Conservation (phyloP, 2,888 invertebrate species). For the Apamea epomidion region DNA sequence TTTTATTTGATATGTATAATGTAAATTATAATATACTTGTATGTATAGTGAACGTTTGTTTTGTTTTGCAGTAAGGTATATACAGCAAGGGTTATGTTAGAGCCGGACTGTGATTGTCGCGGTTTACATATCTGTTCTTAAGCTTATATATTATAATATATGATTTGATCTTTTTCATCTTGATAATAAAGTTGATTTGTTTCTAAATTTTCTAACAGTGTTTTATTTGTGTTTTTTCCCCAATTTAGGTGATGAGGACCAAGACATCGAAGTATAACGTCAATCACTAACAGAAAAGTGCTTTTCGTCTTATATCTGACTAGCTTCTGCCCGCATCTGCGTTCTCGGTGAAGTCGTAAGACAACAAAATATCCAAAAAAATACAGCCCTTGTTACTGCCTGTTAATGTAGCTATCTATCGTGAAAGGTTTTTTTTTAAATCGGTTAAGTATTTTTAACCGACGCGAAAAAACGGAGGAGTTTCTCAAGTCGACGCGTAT, state of each 20-base stretch:
- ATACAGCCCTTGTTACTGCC: too few species aligned
- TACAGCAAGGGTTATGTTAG: conserved; percentile 72
- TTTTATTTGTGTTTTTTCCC: conserved; percentile 66
- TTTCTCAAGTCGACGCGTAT: too few species aligned
- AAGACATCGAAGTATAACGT: background rate
- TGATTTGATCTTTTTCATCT: conserved; percentile 90
- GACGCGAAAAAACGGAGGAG: too few species aligned
- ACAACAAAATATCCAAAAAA: background rate
- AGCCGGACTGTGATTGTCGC: conserved; percentile 67
- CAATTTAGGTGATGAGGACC: background rate
- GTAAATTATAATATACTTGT: conserved; percentile 73
- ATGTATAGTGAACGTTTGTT: conserved; percentile 70
- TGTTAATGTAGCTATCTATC: too few species aligned
- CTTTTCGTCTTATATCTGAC: background rate
- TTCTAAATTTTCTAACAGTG: conserved; percentile 88
- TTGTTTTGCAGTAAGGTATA: conserved; percentile 67
- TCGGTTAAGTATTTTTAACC: background rate
- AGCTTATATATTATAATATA: conserved; percentile 83
- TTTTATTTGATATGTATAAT: conserved; percentile 78
- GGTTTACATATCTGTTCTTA: conserved; percentile 85
- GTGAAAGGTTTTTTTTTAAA: too few species aligned
- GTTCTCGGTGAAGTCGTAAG: background rate
- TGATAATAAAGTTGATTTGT: conserved; percentile 91
- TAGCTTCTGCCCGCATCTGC: background rate
- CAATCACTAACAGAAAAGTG: background rate